phyloP scores from a whole-genome alignment of 2,888 invertebrate species.

The Volucella zonaria region DNA sequence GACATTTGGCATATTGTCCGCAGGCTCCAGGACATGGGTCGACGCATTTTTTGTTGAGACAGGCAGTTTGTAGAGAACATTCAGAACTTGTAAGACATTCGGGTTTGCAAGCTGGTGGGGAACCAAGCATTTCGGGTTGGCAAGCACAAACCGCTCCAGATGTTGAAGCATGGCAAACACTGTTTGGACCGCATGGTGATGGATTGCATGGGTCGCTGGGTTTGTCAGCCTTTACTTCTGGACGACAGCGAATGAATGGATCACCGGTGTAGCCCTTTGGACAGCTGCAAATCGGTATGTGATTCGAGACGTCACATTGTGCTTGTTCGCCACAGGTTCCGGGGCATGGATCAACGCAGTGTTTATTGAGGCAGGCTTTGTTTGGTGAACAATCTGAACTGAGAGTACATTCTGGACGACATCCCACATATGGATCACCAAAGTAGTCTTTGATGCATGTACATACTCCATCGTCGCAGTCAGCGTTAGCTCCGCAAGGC shows the following conservation, averaged over 20 bases:
- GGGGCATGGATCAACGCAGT: constrained; percentile 89
- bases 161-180: constrained; percentile 86
- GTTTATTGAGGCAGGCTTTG: constrained; percentile 88
- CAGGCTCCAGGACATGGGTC: constrained; percentile 91
- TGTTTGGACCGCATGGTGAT: constrained; percentile 90
- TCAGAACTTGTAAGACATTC: constrained; percentile 92
- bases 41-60: constrained; percentile 88
- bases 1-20: constrained; percentile 89
- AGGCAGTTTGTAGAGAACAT: constrained; percentile 88
- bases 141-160: constrained; percentile 89
- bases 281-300: constrained; percentile 89
- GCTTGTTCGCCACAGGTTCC: constrained; percentile 89
- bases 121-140: constrained; percentile 87
- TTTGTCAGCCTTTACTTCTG: constrained; percentile 76
- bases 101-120: constrained; percentile 89
- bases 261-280: constrained; percentile 87
- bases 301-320: constrained; percentile 88
- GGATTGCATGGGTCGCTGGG: constrained; percentile 86
- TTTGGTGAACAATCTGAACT: constrained; percentile 88
- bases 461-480: constrained; percentile 87
- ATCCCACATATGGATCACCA: constrained; percentile 86
- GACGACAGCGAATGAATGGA: constrained; percentile 87
- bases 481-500: constrained; percentile 90
- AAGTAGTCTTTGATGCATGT: constrained; percentile 85
- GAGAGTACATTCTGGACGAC: constrained; percentile 88